Evolutionary conservation across 2,888 invertebrate genomes (phyloP), one percentile per base, ranked within the genome.

Genomic region (Oeneis ivallda): DNA sequence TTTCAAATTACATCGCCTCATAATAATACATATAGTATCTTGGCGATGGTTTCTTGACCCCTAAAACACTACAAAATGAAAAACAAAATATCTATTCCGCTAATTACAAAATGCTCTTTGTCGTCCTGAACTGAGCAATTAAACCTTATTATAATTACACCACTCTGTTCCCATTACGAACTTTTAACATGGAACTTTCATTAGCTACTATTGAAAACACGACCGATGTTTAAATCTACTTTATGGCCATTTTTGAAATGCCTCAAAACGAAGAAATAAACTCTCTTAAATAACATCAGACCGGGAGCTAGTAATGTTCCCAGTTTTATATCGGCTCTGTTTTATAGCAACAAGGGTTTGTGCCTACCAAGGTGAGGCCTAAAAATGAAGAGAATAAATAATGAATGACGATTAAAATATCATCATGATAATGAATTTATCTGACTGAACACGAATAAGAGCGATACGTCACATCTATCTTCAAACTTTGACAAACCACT

Each of bases 61-160:
- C 41, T 43, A n/a, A 52, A 26, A 58, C 39, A 63, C n/a, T 39
- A 41, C 8, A 15, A 32, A 58, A 43, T 49, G 37, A 57, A 57
- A 56, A 19, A 19, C 49, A n/a, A n/a, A n/a, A 49, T 39, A 64
- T 39, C 57, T 19, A 47, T 60, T 37, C 54, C 13, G 37, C 50
- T 68, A 68, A 68, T 65, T 65, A 63, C 59, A 64, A 70, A 65
- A 70, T 41, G 60, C 65, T 65, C 54, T 70, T 66, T 64, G 64
- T 64, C 17, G 37, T 45, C 50, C 7, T 17, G 54, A 39, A 2
- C 26, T 0, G 15, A 34, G 56, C 66, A 70, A 72, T 71, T 70
- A 72, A 72, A 71, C 63, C 68, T 71, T 65, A 70, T 70, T 69
- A 67, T 72, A 74, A 74, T 66, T 70, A 67, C 60, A 58, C 61